These are phyloP conservation scores for Zaprionus kolodkinae DNA, from an alignment of 1,140 invertebrate genomes.

Conservation along the genomic window DNA sequence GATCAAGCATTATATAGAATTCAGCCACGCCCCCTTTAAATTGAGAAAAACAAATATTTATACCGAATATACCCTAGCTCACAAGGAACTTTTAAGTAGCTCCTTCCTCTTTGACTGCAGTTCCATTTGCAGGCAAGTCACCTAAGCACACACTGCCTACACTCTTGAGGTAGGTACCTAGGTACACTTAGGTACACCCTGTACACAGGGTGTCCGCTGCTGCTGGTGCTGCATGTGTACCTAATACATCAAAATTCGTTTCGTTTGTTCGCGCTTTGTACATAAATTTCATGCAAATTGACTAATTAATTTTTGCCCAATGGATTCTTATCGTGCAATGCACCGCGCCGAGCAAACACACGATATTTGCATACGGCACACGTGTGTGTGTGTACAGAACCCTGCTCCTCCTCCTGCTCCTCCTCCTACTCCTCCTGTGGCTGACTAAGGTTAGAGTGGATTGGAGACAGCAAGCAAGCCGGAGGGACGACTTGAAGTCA, in stretches of 20 bases:
- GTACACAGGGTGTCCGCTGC: background rate
- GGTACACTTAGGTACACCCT: background rate
- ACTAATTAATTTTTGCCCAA: constrained; percentile 80
- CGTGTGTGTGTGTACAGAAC: constrained; percentile 2
- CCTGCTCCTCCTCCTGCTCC: too few relatives aligned
- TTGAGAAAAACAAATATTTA: too few relatives aligned
- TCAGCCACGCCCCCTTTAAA: background rate
- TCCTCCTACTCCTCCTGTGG: too few relatives aligned
- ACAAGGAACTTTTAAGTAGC: background rate
- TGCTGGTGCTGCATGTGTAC: constrained; percentile 18
- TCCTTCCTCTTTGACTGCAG: background rate
- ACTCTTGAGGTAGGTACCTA: background rate
- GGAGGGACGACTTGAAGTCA: background rate
- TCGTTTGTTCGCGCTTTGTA: constrained; percentile 81
- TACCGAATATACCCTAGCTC: too few relatives aligned
- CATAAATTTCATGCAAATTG: constrained; percentile 83
- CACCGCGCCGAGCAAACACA: constrained; percentile 55
- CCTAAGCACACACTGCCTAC: background rate
- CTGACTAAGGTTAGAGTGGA: background rate
- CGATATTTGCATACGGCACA: constrained; percentile 62
- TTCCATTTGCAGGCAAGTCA: background rate
- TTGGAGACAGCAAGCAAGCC: background rate
- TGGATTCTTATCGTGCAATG: constrained; percentile 79
- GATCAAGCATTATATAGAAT: background rate
- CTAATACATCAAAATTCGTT: constrained; percentile 58